phyloP scores from a whole-genome alignment of 2,113 vertebrate species.

The Lonchura striata region DNA sequence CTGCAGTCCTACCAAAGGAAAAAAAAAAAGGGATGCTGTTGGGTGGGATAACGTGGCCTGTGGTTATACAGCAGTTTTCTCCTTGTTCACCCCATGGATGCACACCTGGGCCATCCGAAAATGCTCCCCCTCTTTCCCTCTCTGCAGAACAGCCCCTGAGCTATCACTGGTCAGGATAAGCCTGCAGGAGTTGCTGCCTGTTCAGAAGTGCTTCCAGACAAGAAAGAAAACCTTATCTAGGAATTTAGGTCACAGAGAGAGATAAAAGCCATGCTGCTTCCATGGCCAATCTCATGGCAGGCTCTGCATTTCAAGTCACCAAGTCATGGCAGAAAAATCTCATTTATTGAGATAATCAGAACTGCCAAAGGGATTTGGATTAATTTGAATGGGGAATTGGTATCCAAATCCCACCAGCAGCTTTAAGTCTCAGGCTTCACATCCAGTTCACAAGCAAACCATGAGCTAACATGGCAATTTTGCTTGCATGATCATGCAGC shows the following conservation, averaged over 20 bases:
- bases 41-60: accelerated
- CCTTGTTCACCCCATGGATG: background rate
- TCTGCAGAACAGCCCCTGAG: background rate
- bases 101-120: background rate
- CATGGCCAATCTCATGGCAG: background rate
- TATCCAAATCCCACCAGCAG: background rate
- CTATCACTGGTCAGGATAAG: background rate
- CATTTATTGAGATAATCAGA: background rate
- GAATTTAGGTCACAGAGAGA: constrained; percentile 8
- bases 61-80: background rate
- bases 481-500: background rate
- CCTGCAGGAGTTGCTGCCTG: background rate
- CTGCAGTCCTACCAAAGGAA: background rate
- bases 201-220: background rate
- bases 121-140: background rate
- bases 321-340: constrained; percentile 23
- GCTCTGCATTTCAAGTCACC: constrained; percentile 29
- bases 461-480: background rate
- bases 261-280: background rate
- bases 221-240: background rate
- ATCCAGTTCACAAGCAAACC: background rate
- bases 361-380: constrained; percentile 8
- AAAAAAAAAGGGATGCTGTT: background rate
- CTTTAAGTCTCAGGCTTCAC: background rate
- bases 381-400: constrained; percentile 41